Conservation (phyloP, 1,140 invertebrate genomes). For the Teleogryllus occipitalis region DNA sequence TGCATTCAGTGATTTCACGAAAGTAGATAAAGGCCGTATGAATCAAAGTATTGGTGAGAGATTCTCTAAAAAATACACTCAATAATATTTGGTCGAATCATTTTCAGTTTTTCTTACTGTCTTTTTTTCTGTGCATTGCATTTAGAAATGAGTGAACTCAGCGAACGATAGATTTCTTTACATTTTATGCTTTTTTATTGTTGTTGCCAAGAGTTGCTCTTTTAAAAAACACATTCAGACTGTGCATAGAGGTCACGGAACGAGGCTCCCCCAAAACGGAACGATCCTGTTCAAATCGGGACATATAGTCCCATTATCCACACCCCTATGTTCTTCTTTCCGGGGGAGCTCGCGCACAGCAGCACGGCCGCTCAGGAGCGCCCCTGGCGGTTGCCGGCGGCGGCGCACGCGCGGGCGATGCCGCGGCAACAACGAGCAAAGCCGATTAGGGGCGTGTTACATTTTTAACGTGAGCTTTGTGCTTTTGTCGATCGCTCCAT, state of each 20-base stretch:
- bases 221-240: too few relatives aligned
- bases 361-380: not conserved
- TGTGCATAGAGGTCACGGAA: not conserved
- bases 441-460: conserved; percentile 2
- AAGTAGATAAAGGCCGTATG: too few relatives aligned
- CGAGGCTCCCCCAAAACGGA: not conserved
- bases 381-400: not conserved
- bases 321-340: not conserved
- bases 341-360: not conserved
- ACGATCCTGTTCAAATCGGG: not conserved
- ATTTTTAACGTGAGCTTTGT: conserved; percentile 1
- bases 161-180: too few relatives aligned
- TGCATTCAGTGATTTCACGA: too few relatives aligned
- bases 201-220: too few relatives aligned
- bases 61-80: too few relatives aligned
- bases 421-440: not conserved
- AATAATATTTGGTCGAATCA: too few relatives aligned
- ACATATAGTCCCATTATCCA: not conserved
- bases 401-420: not conserved
- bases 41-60: too few relatives aligned
- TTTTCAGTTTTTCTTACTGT: too few relatives aligned
- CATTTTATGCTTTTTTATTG: too few relatives aligned
- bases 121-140: too few relatives aligned
- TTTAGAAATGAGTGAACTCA: too few relatives aligned
- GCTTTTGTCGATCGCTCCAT: not conserved